Base-by-base conservation (phyloP, 2,888 invertebrate species). In the Fragum whitleyi region DNA sequence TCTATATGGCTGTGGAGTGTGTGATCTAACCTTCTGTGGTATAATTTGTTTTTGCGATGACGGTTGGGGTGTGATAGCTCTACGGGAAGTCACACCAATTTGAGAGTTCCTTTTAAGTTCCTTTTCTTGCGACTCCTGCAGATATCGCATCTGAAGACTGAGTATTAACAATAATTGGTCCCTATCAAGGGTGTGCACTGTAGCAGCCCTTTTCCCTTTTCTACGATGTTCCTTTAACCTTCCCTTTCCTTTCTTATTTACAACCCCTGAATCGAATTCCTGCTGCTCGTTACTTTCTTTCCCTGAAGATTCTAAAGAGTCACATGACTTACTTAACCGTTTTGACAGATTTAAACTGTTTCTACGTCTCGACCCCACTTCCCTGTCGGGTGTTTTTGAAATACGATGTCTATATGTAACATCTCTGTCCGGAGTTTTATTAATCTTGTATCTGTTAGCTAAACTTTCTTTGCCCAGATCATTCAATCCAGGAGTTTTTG, bases 141-240 rank as follows among this genome's bases (percentile, higher is more conserved):
- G 77, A 74, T 91, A 91, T 53, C 91, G 74, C 89, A 90, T 90
- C 77, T 91, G 91, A 36, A 91, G 86, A 69, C 88, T 90, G 19
- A 91, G 84, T 42, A 91, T 91, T 53, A 91, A 75, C 86, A 91
- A 79, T 26, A 91, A 82, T 80, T 91, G 91, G 71, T 91, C 88
- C 26, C 89, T 87, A 73, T 91, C 91, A 19, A 91, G 77, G 47
- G 89, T 91, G 62, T 90, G 89, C 11, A 91, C 85, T 19, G 91
- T 91, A 59, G 90, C 90, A 0, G 91, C 91, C 21, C 91, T 77
- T 75, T 88, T 82, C 3, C 87, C 89, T 29, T 87, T 87, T 29
- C 89, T 80, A 16, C 91, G 81, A 67, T 91, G 89, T 55, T 90
- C 90, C 65, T 90, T 89, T 36, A 91, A 78, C 61, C 86, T 88